Base-by-base conservation (phyloP, 2,888 invertebrate genomes). In the Clistopyga incitator region DNA sequence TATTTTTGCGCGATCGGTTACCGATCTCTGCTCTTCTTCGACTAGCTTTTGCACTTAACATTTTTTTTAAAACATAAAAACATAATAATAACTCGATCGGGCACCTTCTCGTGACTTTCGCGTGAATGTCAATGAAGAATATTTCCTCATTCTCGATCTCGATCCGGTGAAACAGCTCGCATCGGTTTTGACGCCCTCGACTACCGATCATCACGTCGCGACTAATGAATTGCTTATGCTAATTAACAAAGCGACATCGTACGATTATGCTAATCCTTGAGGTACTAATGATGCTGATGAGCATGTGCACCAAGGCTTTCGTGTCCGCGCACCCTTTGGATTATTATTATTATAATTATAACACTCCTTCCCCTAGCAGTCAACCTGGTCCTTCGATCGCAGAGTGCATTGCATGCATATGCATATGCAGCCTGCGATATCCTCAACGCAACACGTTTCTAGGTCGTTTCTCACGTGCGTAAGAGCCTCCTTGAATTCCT, bases 381-480 rank as follows among this genome's bases (percentile, higher is more conserved):
- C 61, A 18, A 38, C 61, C 38, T 34, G 10, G 61, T 61, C 61
- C 34, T 61, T 38, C 38, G 64, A 38, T 64, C 64, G 18, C 15
- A 18, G 38, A 61, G 18, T 38, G 38, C 11, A n/a, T 1, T 18
- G 13, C 34, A n/a, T 38, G n/a, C 18, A 61, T 61, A 61, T 59
- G 29, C 29, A 59, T 59, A 15, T 61, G 34, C 61, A 6, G 1
- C 61, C 18, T 34, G n/a, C n/a, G 61, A n/a, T 64, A 38, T 64
- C 20, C 38, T 20, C 10, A 42, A 64, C 11, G 20, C 38, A 38
- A 64, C 64, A 38, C 64, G 64, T 42, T 64, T 64, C 64, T 64
- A 42, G 64, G 64, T 64, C 64, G 38, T 64, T 64, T 64, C 64
- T 64, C 64, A 64, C 38, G 38, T 42, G 64, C 64, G 38, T 64